A percentile compares a stretch with the other conserved stretches of the same genome.
These are phyloP conservation scores for Sebastes minor DNA, from an alignment of 2,797 vertebrate species.

Conservation along the genomic window DNA sequence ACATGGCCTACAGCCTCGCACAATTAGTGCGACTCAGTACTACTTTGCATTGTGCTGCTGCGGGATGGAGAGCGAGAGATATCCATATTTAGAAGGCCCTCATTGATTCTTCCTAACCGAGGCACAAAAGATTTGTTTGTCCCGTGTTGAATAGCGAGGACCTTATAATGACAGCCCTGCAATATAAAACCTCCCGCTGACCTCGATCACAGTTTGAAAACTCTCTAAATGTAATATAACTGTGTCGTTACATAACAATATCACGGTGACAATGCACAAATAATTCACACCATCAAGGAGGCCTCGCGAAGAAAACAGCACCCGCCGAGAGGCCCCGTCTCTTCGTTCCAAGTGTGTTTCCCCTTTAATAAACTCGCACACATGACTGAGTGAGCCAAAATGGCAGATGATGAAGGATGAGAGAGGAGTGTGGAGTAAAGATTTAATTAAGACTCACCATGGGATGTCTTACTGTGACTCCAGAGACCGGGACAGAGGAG, in stretches of 20 bases:
- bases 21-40: slow-evolving; percentile 68
- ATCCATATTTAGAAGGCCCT: slow-evolving; percentile 73
- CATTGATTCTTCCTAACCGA: slow-evolving; percentile 67
- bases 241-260: slow-evolving; percentile 50
- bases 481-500: slow-evolving; percentile 62
- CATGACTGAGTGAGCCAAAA: slow-evolving; percentile 71
- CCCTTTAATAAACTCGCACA: slow-evolving; percentile 57
- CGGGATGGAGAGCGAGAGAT: slow-evolving; percentile 45
- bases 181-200: slow-evolving; percentile 46
- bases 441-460: slow-evolving; percentile 78
- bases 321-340: background rate
- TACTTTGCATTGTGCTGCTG: slow-evolving; percentile 65
- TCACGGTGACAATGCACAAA: slow-evolving; percentile 40
- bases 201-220: slow-evolving; percentile 34
- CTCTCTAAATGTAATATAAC: slow-evolving; percentile 17
- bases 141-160: slow-evolving; percentile 48
- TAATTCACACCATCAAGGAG: slow-evolving; percentile 38
- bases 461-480: slow-evolving; percentile 70
- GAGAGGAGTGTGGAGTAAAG: slow-evolving; percentile 65
- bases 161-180: slow-evolving; percentile 41
- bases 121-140: slow-evolving; percentile 70
- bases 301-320: background rate
- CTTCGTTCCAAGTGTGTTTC: slow-evolving; percentile 44
- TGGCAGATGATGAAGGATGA: slow-evolving; percentile 74
- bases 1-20: slow-evolving; percentile 36